phyloP scores from a whole-genome alignment of 1,140 invertebrate species.

The Ptiloglossa arizonensis region DNA sequence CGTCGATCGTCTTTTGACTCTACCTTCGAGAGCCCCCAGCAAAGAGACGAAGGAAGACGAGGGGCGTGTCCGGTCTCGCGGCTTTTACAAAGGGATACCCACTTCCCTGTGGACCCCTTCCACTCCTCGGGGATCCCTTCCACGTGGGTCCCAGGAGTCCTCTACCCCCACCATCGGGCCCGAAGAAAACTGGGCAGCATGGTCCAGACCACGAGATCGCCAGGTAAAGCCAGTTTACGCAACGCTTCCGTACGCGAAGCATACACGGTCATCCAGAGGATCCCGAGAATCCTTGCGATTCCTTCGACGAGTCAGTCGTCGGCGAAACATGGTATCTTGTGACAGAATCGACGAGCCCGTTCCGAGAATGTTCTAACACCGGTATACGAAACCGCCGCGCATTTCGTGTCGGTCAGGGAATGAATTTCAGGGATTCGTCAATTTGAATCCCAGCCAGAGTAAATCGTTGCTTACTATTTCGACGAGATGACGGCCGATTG shows the following conservation, averaged over 20 bases:
- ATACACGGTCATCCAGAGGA: conserved; percentile 49
- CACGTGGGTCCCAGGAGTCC: conserved; percentile 62
- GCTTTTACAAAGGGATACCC: conserved; percentile 78
- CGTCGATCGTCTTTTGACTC: conserved; percentile 52
- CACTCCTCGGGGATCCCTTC: conserved; percentile 70
- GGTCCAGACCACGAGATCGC: conserved; percentile 80
- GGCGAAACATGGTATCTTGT: neutral
- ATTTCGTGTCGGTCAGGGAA: neutral
- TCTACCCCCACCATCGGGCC: conserved; percentile 66
- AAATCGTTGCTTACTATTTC: no score
- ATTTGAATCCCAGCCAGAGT: neutral
- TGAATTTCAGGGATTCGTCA: no score
- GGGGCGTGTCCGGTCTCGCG: conserved; percentile 77
- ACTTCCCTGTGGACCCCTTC: conserved; percentile 74
- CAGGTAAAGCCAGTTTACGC: conserved; percentile 78
- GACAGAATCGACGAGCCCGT: neutral
- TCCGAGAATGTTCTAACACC: neutral
- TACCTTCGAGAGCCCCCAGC: conserved; percentile 69
- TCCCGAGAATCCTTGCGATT: conserved; percentile 22
- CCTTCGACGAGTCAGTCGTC: neutral
- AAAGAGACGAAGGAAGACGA: conserved; percentile 70
- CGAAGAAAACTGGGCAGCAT: conserved; percentile 78
- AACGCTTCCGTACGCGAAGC: conserved; percentile 75
- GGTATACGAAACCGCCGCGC: neutral
- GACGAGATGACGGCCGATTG: conserved; percentile 10